These are phyloP conservation scores for Dysidea cf. avara DNA, from an alignment of 37 sponge, comb jelly and placozoan species.

Conservation along the genomic window DNA sequence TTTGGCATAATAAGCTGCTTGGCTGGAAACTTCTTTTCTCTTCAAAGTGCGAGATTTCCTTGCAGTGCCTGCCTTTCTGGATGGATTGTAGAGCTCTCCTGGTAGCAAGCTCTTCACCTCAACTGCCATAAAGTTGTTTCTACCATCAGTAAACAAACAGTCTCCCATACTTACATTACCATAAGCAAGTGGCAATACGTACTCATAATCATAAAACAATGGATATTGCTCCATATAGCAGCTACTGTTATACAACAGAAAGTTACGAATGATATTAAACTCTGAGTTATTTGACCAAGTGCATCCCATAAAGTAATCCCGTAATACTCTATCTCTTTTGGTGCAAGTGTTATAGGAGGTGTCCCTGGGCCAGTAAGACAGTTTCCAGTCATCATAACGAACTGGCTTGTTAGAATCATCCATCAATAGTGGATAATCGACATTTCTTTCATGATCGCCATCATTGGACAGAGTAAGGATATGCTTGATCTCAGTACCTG, in stretches of 20 bases:
- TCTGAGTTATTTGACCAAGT: background rate
- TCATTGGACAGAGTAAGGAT: too few species aligned
- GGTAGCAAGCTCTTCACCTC: background rate
- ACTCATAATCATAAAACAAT: conserved; percentile 4
- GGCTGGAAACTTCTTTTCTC: background rate
- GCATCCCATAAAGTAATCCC: background rate
- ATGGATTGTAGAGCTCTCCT: background rate
- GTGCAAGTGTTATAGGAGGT: too few species aligned
- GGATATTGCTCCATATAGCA: background rate
- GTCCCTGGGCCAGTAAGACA: too few species aligned
- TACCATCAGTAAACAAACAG: background rate
- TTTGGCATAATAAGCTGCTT: background rate
- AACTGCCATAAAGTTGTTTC: background rate
- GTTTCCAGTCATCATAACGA: too few species aligned
- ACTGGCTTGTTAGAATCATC: too few species aligned
- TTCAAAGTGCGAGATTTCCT: background rate
- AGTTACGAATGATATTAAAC: background rate
- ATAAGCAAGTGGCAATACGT: too few species aligned
- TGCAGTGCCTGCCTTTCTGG: background rate
- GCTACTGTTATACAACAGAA: background rate
- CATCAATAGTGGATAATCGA: too few species aligned
- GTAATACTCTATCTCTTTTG: background rate
- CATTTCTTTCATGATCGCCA: too few species aligned
- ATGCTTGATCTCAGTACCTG: too few species aligned
- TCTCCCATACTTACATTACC: background rate